These are phyloP conservation scores for Luperina testacea DNA, from an alignment of 2,888 invertebrate genomes.

Conservation along the genomic window DNA sequence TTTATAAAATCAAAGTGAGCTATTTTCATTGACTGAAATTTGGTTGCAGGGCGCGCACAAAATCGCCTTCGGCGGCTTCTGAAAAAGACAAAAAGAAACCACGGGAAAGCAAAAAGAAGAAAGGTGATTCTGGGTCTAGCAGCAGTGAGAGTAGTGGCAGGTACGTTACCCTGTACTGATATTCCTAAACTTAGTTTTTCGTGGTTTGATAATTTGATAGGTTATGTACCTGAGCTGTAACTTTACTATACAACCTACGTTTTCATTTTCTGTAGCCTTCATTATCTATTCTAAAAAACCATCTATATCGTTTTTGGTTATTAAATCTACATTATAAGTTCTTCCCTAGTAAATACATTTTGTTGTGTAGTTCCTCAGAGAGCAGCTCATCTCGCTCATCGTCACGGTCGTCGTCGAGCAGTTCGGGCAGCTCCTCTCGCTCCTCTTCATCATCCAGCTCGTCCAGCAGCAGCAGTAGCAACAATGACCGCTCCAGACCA, in stretches of 20 bases:
- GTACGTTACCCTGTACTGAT: slow-evolving; percentile 70
- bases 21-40: slow-evolving; percentile 14
- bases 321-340: no score
- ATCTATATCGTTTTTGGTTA: not conserved
- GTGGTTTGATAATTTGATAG: slow-evolving; percentile 14
- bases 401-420: slow-evolving; percentile 94
- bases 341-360: not conserved
- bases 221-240: slow-evolving; percentile 33
- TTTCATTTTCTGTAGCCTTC: not conserved
- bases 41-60: slow-evolving; percentile 92
- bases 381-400: slow-evolving; percentile 95
- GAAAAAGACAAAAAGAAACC: slow-evolving; percentile 93
- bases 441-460: slow-evolving; percentile 91
- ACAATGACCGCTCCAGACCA: slow-evolving; percentile 91
- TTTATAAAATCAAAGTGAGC: slow-evolving; percentile 1
- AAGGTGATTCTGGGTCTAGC: slow-evolving; percentile 93
- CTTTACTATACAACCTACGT: not conserved
- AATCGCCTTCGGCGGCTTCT: slow-evolving; percentile 92
- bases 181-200: not conserved
- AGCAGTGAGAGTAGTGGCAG: slow-evolving; percentile 95
- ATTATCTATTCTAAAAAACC: not conserved
- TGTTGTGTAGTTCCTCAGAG: slow-evolving; percentile 92
- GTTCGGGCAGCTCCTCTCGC: slow-evolving; percentile 91
- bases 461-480: slow-evolving; percentile 92
- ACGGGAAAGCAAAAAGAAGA: slow-evolving; percentile 91